Base-by-base conservation (phyloP, 1,140 invertebrate species). In the Panagrolaimus sp. region DNA sequence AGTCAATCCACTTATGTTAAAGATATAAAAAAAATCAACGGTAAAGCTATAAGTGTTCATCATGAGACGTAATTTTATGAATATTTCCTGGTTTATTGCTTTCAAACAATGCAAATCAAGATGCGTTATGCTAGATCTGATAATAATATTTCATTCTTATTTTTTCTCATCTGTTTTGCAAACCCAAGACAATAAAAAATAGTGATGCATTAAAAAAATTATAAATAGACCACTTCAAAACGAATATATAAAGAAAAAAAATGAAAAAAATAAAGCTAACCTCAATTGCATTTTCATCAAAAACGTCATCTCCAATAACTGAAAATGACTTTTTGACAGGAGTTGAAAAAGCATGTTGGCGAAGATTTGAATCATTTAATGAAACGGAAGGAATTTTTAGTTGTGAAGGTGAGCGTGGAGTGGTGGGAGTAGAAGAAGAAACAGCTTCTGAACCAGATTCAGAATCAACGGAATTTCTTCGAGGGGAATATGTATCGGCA, bases 261-360 rank as follows among this genome's bases (percentile, higher is more conserved):
- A 1, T 5, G 20, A 27, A 57, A 57, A 57, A 57, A 57, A 27
- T 20, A 27, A 11, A 25, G 27, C 51, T 27, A 27, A 57, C 51
- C 51, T 57, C 20, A 57, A 57, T 57, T 11, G 51, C 27, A 27
- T 16, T 27, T 57, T 57, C 51, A 57, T 57, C 51, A 27, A 57
- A 57, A 27, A 57, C 20, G 51, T 57, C 51, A 27, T 57, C 51
- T 20, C 20, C 27, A 27, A 57, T 27, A 27, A 20, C 20, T 57
- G 51, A 57, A 16, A 57, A 25, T 57, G 51, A 57, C 51, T 57
- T 57, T 57, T 27, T 20, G 51, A 57, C 51, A 27, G 51, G 51
- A n/a, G 51, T 27, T n/a, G 51, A 57, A 27, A 20, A 25, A 25
- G 51, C 51, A 25, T 57, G 51, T 27, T 27, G 51, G n/a, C 51